Evolutionary conservation across 2,888 invertebrate species (phyloP).

Genomic region (Ormia ochracea): DNA sequence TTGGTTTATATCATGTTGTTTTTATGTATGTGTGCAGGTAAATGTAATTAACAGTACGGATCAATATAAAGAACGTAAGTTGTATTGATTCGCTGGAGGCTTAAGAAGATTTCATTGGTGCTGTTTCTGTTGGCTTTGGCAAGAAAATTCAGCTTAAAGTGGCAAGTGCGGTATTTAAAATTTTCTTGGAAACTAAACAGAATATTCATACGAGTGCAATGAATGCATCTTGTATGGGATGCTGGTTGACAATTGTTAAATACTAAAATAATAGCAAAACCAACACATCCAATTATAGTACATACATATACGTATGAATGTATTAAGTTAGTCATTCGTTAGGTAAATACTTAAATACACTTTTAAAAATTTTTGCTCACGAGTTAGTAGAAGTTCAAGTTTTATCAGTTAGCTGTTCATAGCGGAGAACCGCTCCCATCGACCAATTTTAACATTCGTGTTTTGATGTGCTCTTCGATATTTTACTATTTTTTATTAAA

Average conservation of each 20-base stretch:
- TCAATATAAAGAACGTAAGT: slow-evolving; percentile 38
- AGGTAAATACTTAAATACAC: slow-evolving; percentile 23
- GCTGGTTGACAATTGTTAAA: slow-evolving; percentile 25
- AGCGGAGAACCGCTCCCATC: no score
- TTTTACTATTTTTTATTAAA: no score
- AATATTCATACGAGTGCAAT: slow-evolving; percentile 40
- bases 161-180: slow-evolving; percentile 61
- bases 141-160: slow-evolving; percentile 58
- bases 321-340: slow-evolving; percentile 11
- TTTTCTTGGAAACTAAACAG: slow-evolving; percentile 60
- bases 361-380: not conserved
- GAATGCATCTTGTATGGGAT: slow-evolving; percentile 24
- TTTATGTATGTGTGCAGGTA: not conserved
- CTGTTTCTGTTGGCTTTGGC: slow-evolving; percentile 38
- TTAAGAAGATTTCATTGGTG: slow-evolving; percentile 57
- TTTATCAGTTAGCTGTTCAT: no score
- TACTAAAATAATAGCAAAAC: slow-evolving; percentile 7
- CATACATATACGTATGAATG: not conserved
- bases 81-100: slow-evolving; percentile 60
- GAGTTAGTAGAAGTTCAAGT: not conserved
- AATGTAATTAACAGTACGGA: slow-evolving; percentile 35
- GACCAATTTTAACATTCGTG: no score
- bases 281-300: not conserved
- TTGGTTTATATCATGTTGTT: not conserved
- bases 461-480: no score